Evolutionary conservation across 2,797 vertebrate genomes (phyloP), one percentile per base, ranked within the genome.

Genomic region (Myripristis jacobus): DNA sequence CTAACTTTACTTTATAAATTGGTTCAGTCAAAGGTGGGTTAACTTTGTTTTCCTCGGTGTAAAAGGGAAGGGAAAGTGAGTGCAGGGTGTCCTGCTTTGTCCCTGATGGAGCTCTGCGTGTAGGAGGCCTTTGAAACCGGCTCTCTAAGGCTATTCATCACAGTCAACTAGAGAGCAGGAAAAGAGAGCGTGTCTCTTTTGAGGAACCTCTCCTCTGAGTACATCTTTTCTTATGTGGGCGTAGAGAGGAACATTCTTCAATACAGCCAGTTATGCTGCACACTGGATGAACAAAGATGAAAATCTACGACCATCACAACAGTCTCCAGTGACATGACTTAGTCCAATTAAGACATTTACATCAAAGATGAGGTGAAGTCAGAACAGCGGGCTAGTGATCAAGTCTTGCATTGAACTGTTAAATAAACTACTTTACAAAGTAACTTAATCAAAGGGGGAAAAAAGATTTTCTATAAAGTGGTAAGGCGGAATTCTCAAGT

Each of bases 71-170:
- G 41, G 29, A 80, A 69, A 52, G 16, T 1, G 29, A 68, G 64
- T 58, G 69, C 69, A 48, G 16, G 6, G 43, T 36, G 68, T 81
- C 75, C 79, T 61, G 46, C 52, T 79, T 76, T 87, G 80, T 85
- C 74, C 19, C 36, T 18, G 3, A 7, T 2, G 55, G 43, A 51
- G 48, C 66, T 76, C 38, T 68, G 13, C 1, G 24, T 77, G 90
- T 89, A 71, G 79, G 86, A 77, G 79, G 80, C 75, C 64, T 86
- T 85, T 86, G 71, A 88, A 88, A 88, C 53, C 70, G 74, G 65
- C 38, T 41, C 41, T 69, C 38, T 71, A 89, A 78, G 70, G 25
- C 82, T 80, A 76, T 85, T 87, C 66, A 84, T 50, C 0, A 41
- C 73, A 64, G 66, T 68, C 46, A 78, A 66, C 44, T 66, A 41